phyloP scores from a whole-genome alignment of 2,797 vertebrate species.

The Columba guinea region DNA sequence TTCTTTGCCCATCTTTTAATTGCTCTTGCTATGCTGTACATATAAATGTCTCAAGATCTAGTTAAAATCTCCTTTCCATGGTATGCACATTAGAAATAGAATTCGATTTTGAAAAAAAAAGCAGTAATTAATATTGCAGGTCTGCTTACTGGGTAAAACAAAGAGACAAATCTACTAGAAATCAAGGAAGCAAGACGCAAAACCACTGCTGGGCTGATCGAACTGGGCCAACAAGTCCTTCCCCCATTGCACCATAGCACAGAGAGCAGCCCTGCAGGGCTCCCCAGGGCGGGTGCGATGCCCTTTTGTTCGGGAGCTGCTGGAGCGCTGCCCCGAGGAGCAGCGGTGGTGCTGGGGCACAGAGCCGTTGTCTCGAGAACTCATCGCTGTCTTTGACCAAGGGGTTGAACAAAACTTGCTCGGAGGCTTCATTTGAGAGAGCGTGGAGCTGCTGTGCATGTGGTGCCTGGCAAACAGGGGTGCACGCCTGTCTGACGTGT shows the following conservation, averaged over 20 bases:
- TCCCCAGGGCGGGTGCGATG: slow-evolving; percentile 20
- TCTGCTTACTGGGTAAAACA: slow-evolving; percentile 57
- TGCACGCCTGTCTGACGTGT: neutral
- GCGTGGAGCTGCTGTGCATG: neutral
- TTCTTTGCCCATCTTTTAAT: neutral
- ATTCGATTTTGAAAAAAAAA: slow-evolving; percentile 8
- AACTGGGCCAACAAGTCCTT: slow-evolving; percentile 32
- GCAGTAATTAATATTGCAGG: neutral
- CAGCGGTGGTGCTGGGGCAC: no score
- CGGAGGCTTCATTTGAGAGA: neutral
- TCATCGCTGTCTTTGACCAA: slow-evolving; percentile 34
- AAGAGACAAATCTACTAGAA: slow-evolving; percentile 58
- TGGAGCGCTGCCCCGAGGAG: neutral
- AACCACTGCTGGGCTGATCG: slow-evolving; percentile 53
- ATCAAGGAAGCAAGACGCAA: slow-evolving; percentile 58
- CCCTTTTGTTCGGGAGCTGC: neutral
- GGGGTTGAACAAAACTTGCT: slow-evolving; percentile 2
- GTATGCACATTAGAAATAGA: neutral
- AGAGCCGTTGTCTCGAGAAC: slow-evolving; percentile 53
- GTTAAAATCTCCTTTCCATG: neutral
- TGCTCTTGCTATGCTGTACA: neutral
- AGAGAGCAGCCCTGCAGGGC: slow-evolving; percentile 14
- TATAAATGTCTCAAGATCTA: neutral
- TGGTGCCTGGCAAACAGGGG: neutral
- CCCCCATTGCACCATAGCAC: neutral